A percentile compares a stretch with the other conserved stretches of the same genome.
These are phyloP conservation scores for Tipula vernalis DNA, from an alignment of 2,888 invertebrate species.

Conservation along the genomic window DNA sequence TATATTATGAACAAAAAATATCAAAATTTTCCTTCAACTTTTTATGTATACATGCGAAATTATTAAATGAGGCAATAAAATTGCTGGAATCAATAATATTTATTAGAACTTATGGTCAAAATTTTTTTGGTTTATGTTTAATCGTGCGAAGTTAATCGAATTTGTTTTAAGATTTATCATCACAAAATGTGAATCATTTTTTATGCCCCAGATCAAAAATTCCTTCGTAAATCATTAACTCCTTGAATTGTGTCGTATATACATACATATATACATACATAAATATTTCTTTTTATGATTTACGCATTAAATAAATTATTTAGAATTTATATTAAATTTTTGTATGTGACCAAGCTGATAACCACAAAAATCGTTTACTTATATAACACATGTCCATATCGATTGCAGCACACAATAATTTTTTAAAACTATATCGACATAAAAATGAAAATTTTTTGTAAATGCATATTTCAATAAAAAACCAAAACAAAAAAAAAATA, in stretches of 20 bases:
- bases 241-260: background rate
- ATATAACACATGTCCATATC: background rate
- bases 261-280: too few species aligned
- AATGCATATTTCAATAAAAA: background rate
- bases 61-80: background rate
- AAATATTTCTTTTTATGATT: background rate
- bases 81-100: background rate
- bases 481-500: background rate
- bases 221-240: background rate
- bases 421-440: background rate
- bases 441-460: background rate
- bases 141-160: slow-evolving; percentile 4
- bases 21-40: background rate
- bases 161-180: background rate
- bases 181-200: background rate
- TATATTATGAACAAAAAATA: background rate
- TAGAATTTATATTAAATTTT: background rate
- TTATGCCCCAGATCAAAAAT: background rate
- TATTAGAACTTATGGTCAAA: background rate
- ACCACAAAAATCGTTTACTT: background rate
- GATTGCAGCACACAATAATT: background rate
- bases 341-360: slow-evolving; percentile 4
- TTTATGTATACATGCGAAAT: background rate
- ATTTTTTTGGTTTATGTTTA: background rate
- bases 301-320: background rate